Conservation (phyloP, 2,888 invertebrate genomes). For the Andrena fulva region DNA sequence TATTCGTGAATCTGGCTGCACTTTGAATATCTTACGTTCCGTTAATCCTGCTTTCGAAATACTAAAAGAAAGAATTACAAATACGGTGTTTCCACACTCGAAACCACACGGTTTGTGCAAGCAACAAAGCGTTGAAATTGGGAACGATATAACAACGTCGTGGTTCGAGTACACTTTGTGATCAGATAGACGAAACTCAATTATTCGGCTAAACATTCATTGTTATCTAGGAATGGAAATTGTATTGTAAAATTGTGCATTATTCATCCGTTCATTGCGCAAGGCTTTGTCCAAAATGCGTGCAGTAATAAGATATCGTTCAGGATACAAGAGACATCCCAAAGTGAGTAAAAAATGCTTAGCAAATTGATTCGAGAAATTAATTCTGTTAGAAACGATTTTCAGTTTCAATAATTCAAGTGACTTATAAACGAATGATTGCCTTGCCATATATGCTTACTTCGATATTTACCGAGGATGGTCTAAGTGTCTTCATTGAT, state of each 20-base stretch:
- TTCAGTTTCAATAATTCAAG: not conserved
- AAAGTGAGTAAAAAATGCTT: no score
- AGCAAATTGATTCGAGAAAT: not conserved
- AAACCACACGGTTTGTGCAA: not conserved
- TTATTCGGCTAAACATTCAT: not conserved
- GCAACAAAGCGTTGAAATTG: constrained; percentile 2
- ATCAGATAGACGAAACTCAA: not conserved
- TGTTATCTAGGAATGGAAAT: not conserved
- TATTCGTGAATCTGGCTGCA: constrained; percentile 5
- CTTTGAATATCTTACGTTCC: constrained; percentile 28
- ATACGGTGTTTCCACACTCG: not conserved
- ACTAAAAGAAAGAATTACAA: not conserved
- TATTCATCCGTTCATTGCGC: not conserved
- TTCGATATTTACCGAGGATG: not conserved
- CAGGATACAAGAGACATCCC: no score
- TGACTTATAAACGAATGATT: not conserved
- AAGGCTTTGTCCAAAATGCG: no score
- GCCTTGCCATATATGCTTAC: not conserved
- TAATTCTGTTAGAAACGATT: not conserved
- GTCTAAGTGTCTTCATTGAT: not conserved
- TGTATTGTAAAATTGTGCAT: not conserved
- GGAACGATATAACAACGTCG: not conserved
- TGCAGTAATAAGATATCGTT: no score
- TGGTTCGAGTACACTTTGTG: not conserved
- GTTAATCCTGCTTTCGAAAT: constrained; percentile 25